These are phyloP conservation scores for Eupeodes corollae DNA, from an alignment of 1,140 invertebrate species.

Conservation along the genomic window DNA sequence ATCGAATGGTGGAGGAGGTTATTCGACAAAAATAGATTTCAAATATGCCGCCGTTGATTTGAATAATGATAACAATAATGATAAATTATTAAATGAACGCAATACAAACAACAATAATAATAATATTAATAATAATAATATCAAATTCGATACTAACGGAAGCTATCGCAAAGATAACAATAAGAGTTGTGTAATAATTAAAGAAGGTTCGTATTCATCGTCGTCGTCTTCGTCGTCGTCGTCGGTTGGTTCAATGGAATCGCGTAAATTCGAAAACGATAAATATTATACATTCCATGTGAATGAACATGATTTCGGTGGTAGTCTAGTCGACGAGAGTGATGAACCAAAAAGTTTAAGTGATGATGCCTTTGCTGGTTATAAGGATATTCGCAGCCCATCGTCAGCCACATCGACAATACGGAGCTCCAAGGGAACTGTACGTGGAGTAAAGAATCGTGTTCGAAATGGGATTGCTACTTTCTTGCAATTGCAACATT, in stretches of 20 bases:
- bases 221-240: slow-evolving; percentile 3
- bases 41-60: background rate
- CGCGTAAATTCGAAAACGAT: slow-evolving; percentile 53
- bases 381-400: slow-evolving; percentile 60
- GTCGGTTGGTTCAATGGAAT: slow-evolving; percentile 19
- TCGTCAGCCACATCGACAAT: slow-evolving; percentile 65
- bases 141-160: background rate
- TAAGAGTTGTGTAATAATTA: background rate
- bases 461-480: slow-evolving; percentile 88
- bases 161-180: slow-evolving; percentile 2
- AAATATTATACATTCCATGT: slow-evolving; percentile 72
- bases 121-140: slow-evolving; percentile 2
- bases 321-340: slow-evolving; percentile 16
- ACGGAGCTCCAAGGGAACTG: slow-evolving; percentile 78
- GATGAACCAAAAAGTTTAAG: slow-evolving; percentile 29
- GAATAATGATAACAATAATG: too few relatives aligned
- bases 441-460: slow-evolving; percentile 85
- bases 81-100: background rate
- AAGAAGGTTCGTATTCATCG: slow-evolving; percentile 4
- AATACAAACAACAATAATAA: background rate
- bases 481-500: slow-evolving; percentile 69
- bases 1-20: background rate
- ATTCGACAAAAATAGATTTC: too few relatives aligned
- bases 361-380: slow-evolving; percentile 66
- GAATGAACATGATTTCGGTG: slow-evolving; percentile 45